These are phyloP conservation scores for Acanthornis magna DNA, from an alignment of 2,797 vertebrate species.

Conservation along the genomic window DNA sequence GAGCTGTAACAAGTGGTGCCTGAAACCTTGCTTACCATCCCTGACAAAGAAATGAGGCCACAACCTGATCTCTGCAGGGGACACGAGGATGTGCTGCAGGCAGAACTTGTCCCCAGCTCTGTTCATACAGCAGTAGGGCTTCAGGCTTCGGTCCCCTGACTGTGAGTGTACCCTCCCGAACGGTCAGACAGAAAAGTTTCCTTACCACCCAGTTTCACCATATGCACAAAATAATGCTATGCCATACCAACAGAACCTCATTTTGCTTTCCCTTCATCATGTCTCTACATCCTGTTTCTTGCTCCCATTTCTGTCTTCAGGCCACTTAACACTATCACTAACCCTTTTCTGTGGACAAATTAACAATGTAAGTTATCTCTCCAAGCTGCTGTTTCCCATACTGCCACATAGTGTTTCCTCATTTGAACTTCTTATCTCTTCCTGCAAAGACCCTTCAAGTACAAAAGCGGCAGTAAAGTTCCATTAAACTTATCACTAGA, in stretches of 20 bases:
- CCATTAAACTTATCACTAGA: neutral
- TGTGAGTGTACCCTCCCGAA: neutral
- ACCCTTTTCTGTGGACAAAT: constrained; percentile 5
- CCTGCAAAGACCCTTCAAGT: neutral
- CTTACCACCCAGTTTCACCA: neutral
- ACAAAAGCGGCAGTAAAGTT: neutral
- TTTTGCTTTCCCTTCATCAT: neutral
- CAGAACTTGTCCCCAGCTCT: neutral
- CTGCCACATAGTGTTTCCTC: neutral
- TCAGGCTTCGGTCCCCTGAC: neutral
- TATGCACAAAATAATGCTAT: neutral
- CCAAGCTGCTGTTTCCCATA: constrained; percentile 40
- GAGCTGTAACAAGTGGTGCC: neutral
- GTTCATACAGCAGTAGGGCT: fast-evolving
- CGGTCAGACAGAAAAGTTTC: neutral
- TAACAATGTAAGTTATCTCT: constrained; percentile 43
- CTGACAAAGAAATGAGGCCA: neutral
- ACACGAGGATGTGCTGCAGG: neutral
- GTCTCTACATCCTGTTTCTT: neutral
- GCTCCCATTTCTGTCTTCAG: constrained; percentile 15
- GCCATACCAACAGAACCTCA: neutral
- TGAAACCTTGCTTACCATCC: neutral
- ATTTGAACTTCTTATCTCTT: constrained; percentile 40
- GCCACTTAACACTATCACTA: neutral
- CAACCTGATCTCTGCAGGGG: neutral